Conservation (phyloP, 2,113 vertebrate genomes). For the Ochotona princeps region DNA sequence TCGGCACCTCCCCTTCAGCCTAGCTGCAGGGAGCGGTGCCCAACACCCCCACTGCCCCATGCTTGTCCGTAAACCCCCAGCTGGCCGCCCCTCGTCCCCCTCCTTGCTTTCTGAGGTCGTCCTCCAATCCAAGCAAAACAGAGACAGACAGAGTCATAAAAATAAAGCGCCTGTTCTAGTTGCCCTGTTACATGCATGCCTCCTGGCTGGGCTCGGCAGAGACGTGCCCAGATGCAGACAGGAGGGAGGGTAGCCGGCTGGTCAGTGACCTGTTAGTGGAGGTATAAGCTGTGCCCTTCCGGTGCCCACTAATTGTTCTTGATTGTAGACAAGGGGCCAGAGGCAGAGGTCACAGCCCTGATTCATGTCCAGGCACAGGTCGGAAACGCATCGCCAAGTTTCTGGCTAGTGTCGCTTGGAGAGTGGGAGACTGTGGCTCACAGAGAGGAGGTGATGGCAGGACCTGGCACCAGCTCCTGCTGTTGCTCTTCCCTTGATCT, state of each 20-base stretch:
- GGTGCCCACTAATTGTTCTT: background rate
- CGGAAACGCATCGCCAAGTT: background rate
- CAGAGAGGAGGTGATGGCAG: background rate
- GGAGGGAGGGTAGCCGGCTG: fast-evolving
- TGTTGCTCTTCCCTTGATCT: background rate
- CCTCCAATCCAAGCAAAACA: background rate
- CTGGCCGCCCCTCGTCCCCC: fast-evolving
- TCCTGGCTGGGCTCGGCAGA: background rate
- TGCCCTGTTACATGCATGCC: background rate
- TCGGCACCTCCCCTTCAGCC: fast-evolving
- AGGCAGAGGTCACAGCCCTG: fast-evolving
- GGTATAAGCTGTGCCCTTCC: background rate
- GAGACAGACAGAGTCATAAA: background rate
- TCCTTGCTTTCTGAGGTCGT: background rate
- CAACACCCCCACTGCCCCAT: fast-evolving
- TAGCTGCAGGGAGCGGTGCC: background rate
- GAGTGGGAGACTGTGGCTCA: background rate
- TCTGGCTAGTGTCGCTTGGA: background rate
- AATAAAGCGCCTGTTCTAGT: background rate
- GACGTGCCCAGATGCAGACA: background rate
- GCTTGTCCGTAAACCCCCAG: background rate
- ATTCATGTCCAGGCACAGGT: fast-evolving
- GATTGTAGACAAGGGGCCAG: background rate
- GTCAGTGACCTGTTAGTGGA: background rate
- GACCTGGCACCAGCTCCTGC: too few relatives aligned